Evolutionary conservation across 2,113 vertebrate genomes (phyloP).

Genomic region (Trogon melanurus): DNA sequence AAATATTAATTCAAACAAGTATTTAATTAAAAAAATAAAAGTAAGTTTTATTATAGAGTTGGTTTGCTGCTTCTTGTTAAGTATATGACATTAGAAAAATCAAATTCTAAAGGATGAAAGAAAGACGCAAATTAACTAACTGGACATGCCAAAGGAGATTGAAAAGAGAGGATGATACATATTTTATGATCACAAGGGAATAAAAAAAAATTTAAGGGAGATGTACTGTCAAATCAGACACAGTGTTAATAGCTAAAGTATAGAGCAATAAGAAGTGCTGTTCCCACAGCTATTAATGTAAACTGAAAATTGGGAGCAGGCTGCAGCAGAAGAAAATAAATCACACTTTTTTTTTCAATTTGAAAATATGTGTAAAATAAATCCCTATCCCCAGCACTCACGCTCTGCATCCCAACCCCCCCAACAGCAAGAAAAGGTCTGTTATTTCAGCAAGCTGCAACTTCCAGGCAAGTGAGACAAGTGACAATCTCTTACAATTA

Average conservation of each 20-base stretch:
- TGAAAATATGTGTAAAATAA: conserved; percentile 41
- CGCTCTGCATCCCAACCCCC: neutral
- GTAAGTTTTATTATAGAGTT: neutral
- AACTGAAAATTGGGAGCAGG: conserved; percentile 62
- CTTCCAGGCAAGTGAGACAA: conserved; percentile 33
- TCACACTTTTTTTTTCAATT: conserved; percentile 28
- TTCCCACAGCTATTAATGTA: conserved; percentile 64
- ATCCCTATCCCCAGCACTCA: neutral
- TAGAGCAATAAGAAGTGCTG: conserved; percentile 52
- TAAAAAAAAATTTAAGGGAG: conserved; percentile 52
- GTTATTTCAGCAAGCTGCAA: conserved; percentile 7
- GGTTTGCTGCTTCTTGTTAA: conserved; percentile 17
- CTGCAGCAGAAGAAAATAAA: conserved; percentile 60
- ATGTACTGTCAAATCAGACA: conserved; percentile 61
- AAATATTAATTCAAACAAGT: conserved; percentile 32
- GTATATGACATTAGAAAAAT: conserved; percentile 4
- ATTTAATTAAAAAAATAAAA: neutral
- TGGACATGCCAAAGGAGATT: conserved; percentile 55
- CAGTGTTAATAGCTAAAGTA: conserved; percentile 55
- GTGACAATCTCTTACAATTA: conserved; percentile 21
- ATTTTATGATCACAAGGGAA: conserved; percentile 32
- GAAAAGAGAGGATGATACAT: conserved; percentile 36
- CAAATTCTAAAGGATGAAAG: neutral
- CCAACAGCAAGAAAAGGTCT: neutral
- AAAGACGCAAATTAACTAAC: conserved; percentile 41